Evolutionary conservation across 2,888 invertebrate genomes (phyloP), one percentile per base, ranked within the genome.

Genomic region (Pocota personata): DNA sequence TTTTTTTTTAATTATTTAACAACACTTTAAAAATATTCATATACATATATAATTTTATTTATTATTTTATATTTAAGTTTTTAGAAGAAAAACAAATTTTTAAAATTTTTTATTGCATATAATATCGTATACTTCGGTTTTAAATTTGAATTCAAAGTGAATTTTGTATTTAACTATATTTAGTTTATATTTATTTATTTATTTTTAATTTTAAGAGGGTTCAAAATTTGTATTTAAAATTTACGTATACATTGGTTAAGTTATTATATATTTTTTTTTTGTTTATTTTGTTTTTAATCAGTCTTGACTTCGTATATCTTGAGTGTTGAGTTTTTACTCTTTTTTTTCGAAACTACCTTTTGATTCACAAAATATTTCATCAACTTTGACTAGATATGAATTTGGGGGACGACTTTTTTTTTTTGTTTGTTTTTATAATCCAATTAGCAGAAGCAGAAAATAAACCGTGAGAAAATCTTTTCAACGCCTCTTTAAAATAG

Each of bases 191-290:
- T 24, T 76, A 57, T 87, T 37, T 71, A 32, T 57, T 50, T 60
- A 8, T 30, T 30, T 58, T 78, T 55, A 55, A 50, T 60, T 82
- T 67, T 73, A 62, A 72, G 62, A 67, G 30, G 64, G 75, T 87
- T 76, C 64, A 80, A 87, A 87, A 87, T 79, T 69, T 84, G 78
- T 83, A 82, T 82, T 87, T 87, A 66, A 72, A 79, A 87, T 90
- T 91, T 91, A 91, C 92, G 92, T 92, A 91, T 91, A 92, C 91
- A 90, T 91, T 90, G 91, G 91, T 91, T 80, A 77, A 67, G 37
- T 73, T 83, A 73, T 80, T 76, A 55, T 57, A n/a, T 27, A 71
- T 62, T 75, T 57, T 50, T 79, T 64, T 72, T 72, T 66, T 24
- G 24, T 24, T 24, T 24, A 24, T 69, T 52, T 60, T 64, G 40